Percentiles rank a stretch among this genome's conserved stretches.
phyloP scores from a whole-genome alignment of 2,113 vertebrate genomes.

The Spizaetus ornatus region DNA sequence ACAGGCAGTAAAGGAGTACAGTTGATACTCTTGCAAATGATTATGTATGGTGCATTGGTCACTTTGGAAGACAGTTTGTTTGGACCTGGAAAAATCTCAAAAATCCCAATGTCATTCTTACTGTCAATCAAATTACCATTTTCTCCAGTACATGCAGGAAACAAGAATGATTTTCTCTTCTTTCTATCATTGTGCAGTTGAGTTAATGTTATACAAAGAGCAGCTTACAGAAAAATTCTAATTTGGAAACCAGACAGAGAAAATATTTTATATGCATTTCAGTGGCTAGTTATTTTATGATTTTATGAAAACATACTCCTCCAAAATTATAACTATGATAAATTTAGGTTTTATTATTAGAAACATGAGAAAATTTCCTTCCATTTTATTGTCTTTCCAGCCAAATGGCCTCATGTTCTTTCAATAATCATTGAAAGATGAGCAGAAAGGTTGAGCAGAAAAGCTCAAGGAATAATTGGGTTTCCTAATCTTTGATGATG shows the following conservation, averaged over 20 bases:
- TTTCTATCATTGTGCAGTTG: background rate
- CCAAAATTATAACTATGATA: background rate
- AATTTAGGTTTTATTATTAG: background rate
- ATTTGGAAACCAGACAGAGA: background rate
- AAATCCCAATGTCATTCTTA: background rate
- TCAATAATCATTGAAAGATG: background rate
- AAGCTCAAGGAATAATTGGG: background rate
- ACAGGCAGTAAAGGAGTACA: background rate
- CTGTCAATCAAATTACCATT: background rate
- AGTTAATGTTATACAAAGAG: background rate
- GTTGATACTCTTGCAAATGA: background rate
- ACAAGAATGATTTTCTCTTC: background rate
- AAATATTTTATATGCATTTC: background rate
- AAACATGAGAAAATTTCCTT: background rate
- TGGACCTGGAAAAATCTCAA: background rate
- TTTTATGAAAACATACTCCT: background rate
- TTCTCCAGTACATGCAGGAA: background rate
- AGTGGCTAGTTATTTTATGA: background rate
- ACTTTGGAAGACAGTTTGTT: background rate
- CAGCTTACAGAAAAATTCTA: background rate
- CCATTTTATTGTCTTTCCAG: background rate
- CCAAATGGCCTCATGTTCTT: background rate
- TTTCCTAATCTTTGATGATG: background rate
- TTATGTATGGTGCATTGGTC: background rate
- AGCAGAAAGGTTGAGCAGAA: background rate